Conservation (phyloP, 2,888 invertebrate genomes). For the Teleiodes luculella region DNA sequence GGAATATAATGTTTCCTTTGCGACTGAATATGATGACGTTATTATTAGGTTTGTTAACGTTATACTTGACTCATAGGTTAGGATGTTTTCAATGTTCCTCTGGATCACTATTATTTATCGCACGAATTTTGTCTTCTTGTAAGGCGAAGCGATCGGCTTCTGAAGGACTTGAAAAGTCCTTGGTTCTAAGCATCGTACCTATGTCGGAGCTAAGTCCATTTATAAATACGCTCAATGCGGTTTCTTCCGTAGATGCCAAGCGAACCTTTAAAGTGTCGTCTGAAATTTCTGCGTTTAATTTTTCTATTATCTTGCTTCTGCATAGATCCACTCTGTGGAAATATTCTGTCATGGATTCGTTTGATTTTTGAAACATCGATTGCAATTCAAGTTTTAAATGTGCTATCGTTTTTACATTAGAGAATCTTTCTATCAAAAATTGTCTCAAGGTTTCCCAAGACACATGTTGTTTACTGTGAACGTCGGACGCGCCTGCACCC, state of each 20-base stretch:
- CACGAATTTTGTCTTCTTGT: constrained; percentile 27
- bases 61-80: no score
- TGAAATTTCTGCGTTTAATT: constrained; percentile 22
- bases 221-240: constrained; percentile 29
- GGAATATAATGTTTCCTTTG: no score
- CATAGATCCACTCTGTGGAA: constrained; percentile 30
- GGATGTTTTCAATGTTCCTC: background rate
- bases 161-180: constrained; percentile 18
- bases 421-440: constrained; percentile 29
- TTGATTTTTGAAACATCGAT: constrained; percentile 30
- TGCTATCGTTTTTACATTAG: constrained; percentile 27
- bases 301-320: constrained; percentile 18
- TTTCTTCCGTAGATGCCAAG: constrained; percentile 25
- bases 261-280: constrained; percentile 24
- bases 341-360: constrained; percentile 29
- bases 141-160: constrained; percentile 30
- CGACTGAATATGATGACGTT: no score
- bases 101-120: constrained; percentile 18
- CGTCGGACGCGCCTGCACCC: constrained; percentile 20
- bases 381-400: constrained; percentile 30
- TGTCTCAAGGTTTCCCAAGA: constrained; percentile 18
- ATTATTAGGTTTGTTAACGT: no score
- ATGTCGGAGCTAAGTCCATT: constrained; percentile 30
- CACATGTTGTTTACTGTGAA: constrained; percentile 12
- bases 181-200: constrained; percentile 29